Conservation (phyloP, 2,113 vertebrate species). For the Coptodon rendalli region DNA sequence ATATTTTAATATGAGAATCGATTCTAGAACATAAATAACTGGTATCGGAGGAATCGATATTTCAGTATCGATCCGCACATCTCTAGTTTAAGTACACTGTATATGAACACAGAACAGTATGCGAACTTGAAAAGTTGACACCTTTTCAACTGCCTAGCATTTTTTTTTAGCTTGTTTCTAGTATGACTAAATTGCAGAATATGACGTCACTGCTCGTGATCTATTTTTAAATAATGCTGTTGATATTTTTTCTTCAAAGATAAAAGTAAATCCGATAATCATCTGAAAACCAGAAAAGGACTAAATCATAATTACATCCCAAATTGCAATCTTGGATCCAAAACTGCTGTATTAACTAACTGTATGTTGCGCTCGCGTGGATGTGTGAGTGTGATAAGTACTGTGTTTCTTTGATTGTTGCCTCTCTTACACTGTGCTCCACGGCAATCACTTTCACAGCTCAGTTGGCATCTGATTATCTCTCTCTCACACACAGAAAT, state of each 20-base stretch:
- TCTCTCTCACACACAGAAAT: constrained; percentile 35
- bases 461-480: constrained; percentile 65
- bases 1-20: too few species aligned
- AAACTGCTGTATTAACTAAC: constrained; percentile 16
- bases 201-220: neutral
- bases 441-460: constrained; percentile 61
- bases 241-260: neutral
- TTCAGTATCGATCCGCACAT: too few species aligned
- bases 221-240: neutral
- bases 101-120: neutral
- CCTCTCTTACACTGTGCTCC: constrained; percentile 38
- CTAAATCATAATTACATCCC: constrained; percentile 34
- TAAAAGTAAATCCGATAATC: neutral
- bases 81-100: neutral
- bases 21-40: too few species aligned
- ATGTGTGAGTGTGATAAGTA: constrained; percentile 16
- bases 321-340: constrained; percentile 29
- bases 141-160: neutral
- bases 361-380: neutral
- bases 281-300: neutral
- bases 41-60: too few species aligned
- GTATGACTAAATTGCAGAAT: neutral
- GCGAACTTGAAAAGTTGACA: neutral
- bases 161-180: neutral
- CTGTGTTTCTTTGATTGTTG: constrained; percentile 47